A percentile compares a stretch with the other conserved stretches of the same genome.
Evolutionary conservation across 2,888 invertebrate genomes (phyloP).

Genomic region (Globia sparganii): DNA sequence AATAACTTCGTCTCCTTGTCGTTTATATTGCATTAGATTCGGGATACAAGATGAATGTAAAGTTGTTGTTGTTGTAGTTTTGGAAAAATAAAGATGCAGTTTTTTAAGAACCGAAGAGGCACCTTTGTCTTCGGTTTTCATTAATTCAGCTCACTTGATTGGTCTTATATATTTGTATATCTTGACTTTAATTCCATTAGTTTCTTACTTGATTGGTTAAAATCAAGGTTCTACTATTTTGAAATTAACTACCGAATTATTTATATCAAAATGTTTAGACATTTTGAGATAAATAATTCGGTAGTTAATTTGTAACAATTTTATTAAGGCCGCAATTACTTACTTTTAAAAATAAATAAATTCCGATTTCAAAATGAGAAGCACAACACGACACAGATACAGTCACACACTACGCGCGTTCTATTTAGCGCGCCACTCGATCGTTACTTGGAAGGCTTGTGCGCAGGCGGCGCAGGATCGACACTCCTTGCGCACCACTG

Average conservation of each 20-base stretch:
- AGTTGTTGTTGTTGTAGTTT: background rate
- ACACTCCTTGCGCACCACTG: slow-evolving; percentile 64
- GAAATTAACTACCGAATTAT: too few species aligned
- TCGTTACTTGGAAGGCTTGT: slow-evolving; percentile 38
- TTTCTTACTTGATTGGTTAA: background rate
- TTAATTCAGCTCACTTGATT: background rate
- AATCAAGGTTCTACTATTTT: too few species aligned
- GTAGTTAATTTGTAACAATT: background rate
- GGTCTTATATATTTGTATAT: background rate
- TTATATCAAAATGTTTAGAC: too few species aligned
- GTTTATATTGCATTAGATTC: background rate
- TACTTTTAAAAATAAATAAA: slow-evolving; percentile 35
- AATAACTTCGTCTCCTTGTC: background rate
- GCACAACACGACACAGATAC: slow-evolving; percentile 58
- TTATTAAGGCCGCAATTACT: slow-evolving; percentile 21
- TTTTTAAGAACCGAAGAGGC: background rate
- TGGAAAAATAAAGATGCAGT: background rate
- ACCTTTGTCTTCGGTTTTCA: background rate
- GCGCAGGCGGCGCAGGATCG: slow-evolving; percentile 63
- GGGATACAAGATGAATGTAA: background rate
- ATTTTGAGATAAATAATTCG: background rate
- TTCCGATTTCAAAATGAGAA: slow-evolving; percentile 25
- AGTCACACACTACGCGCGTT: slow-evolving; percentile 61
- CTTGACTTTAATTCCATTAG: background rate
- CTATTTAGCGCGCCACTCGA: slow-evolving; percentile 55